phyloP scores from a whole-genome alignment of 2,113 vertebrate genomes.

The Salvelinus alpinus region DNA sequence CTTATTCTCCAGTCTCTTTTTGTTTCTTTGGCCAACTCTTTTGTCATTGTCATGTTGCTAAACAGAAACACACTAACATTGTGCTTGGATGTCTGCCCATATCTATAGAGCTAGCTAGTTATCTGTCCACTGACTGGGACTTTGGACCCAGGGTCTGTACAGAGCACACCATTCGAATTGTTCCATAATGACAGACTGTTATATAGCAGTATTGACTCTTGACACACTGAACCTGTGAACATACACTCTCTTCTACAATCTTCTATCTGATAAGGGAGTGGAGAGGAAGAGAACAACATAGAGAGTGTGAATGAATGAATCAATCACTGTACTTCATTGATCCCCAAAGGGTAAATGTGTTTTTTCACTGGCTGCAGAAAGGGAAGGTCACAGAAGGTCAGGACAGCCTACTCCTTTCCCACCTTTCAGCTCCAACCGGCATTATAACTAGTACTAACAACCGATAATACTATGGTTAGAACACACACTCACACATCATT shows the following conservation, averaged over 20 bases:
- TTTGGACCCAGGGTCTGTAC: slow-evolving; percentile 1
- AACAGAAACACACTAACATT: not conserved
- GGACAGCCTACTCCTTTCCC: slow-evolving; percentile 20
- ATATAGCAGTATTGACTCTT: slow-evolving; percentile 34
- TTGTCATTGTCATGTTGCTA: too few species aligned
- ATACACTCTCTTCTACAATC: not conserved
- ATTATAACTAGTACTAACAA: slow-evolving; percentile 54
- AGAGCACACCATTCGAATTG: not conserved
- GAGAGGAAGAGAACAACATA: not conserved
- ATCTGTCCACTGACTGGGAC: slow-evolving; percentile 3
- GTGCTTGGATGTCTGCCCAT: not conserved
- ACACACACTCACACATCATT: slow-evolving; percentile 32
- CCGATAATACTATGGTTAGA: slow-evolving; percentile 48
- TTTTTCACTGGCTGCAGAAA: too few species aligned
- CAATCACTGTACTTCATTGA: too few species aligned
- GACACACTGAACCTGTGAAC: not conserved
- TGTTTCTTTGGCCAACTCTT: too few species aligned
- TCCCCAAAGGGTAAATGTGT: too few species aligned
- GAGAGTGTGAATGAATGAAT: not conserved
- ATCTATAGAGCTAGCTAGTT: not conserved
- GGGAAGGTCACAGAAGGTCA: too few species aligned
- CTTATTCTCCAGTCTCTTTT: too few species aligned
- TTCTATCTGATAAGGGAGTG: not conserved
- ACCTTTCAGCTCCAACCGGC: slow-evolving; percentile 30
- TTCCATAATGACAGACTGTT: slow-evolving; percentile 2